Base-by-base conservation (phyloP, 2,113 vertebrate genomes). In the Cyanocitta stelleri region DNA sequence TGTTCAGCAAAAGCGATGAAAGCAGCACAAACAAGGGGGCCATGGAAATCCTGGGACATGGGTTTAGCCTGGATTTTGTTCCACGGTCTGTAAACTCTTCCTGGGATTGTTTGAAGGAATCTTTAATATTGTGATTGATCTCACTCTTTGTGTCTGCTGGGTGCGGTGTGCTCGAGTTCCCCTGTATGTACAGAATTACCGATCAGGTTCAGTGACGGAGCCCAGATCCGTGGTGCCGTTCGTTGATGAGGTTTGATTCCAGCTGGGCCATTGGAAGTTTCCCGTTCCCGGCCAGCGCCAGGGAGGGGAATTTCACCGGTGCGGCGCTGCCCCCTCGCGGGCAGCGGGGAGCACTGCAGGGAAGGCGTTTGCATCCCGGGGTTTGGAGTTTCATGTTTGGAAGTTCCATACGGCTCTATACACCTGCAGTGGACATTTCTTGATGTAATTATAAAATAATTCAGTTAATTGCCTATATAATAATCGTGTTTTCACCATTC, bases 291-390 rank as follows among this genome's bases (percentile, higher is more conserved):
- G 13, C 2, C 10, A 4, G 35, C 10, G 7, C 37, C 37, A 13
- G 14, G 15, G 10, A 33, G 18, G 13, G 54, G 72, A 11, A 58
- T 58, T 46, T 16, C 37, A 0, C 19, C 7, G n/a, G 8, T 5
- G 33, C 55, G 19, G 74, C 48, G 87, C 71, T 61, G 79, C 71
- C 79, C 79, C 21, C 87, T 4, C 3, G 71, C 35, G 71, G 79
- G 3, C 55, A 3, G 5, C 4, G 10, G 11, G 27, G 21, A 8
- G 87, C 63, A 1, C 29, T 54, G 87, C 87, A 69, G 63, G 78
- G 23, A 17, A 0, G 0, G 20, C 0, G 1, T 4, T 44, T 3
- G 0, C 48, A 2, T 15, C 23, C 63, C 63, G 6, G 67, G 1
- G 3, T 2, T 7, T 4, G 56, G 8, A 16, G 30, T 48, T 21